Evolutionary conservation across 1,140 invertebrate genomes (phyloP).

Genomic region (Anagrus nilaparvatae): DNA sequence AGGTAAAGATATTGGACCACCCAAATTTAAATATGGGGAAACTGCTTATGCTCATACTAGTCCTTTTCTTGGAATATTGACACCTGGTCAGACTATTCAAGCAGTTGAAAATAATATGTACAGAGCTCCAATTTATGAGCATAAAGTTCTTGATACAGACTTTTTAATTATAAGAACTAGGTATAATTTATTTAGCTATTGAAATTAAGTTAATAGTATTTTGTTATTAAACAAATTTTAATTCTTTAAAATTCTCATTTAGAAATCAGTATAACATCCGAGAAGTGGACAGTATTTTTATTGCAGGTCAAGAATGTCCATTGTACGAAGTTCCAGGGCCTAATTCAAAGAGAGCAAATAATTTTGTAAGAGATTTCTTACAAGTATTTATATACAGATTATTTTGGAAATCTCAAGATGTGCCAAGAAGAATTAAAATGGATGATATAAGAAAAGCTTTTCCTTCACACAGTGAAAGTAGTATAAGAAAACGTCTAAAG

Average conservation of each 20-base stretch:
- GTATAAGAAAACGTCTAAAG: slow-evolving; percentile 92
- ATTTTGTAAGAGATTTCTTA: slow-evolving; percentile 94
- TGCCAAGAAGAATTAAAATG: slow-evolving; percentile 91
- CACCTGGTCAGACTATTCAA: slow-evolving; percentile 85
- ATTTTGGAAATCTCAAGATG: slow-evolving; percentile 93
- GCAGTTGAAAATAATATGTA: slow-evolving; percentile 98
- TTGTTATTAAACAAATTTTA: too few species aligned
- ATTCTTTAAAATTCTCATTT: slow-evolving; percentile 21
- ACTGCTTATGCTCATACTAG: slow-evolving; percentile 92
- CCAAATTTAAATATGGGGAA: slow-evolving; percentile 84
- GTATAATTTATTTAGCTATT: too few species aligned
- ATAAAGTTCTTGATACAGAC: slow-evolving; percentile 68
- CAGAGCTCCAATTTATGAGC: slow-evolving; percentile 87
- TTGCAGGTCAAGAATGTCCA: slow-evolving; percentile 92
- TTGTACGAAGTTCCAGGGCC: slow-evolving; percentile 97
- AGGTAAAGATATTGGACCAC: slow-evolving; percentile 82
- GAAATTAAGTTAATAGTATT: slow-evolving; percentile 36
- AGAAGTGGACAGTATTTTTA: slow-evolving; percentile 80
- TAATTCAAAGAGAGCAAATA: slow-evolving; percentile 96
- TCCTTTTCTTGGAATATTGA: slow-evolving; percentile 88
- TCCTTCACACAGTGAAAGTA: slow-evolving; percentile 92
- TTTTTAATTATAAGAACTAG: slow-evolving; percentile 89
- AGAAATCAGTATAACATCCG: slow-evolving; percentile 83
- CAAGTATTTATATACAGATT: slow-evolving; percentile 97
- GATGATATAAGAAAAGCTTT: slow-evolving; percentile 97